A percentile compares a stretch with the other conserved stretches of the same genome.
These are phyloP conservation scores for Cyanoramphus novaezelandiae DNA, from an alignment of 2,113 vertebrate genomes.

Conservation along the genomic window DNA sequence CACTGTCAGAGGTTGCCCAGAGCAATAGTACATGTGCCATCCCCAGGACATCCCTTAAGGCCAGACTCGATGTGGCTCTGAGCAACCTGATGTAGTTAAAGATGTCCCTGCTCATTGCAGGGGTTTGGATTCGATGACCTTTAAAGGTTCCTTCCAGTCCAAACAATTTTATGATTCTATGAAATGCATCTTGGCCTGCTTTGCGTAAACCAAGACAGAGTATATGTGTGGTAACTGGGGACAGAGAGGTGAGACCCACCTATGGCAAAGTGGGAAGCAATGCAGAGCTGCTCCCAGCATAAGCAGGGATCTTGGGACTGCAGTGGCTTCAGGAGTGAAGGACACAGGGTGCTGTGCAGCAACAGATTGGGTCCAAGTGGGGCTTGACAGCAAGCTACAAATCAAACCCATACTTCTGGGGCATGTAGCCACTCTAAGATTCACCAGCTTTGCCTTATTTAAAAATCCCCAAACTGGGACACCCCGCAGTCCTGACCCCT, in stretches of 20 bases:
- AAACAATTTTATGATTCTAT: rapidly evolving
- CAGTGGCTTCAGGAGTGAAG: neutral
- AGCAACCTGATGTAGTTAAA: neutral
- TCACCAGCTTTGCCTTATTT: neutral
- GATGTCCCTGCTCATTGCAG: neutral
- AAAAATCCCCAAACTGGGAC: neutral
- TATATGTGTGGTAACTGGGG: rapidly evolving
- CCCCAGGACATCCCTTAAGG: too few relatives aligned
- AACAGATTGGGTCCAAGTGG: rapidly evolving
- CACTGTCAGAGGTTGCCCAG: neutral
- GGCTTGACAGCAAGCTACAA: neutral
- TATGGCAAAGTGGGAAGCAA: neutral
- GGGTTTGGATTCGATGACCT: neutral
- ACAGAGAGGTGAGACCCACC: neutral
- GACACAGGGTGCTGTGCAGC: neutral
- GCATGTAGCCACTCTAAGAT: neutral
- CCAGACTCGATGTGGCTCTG: neutral
- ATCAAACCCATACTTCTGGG: neutral
- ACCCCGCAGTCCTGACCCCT: neutral
- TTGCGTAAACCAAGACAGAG: neutral
- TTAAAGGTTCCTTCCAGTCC: neutral
- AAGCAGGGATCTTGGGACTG: rapidly evolving
- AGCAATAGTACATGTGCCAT: neutral
- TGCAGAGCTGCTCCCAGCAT: neutral
- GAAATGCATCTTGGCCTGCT: neutral